Evolutionary conservation across 2,888 invertebrate genomes (phyloP), one percentile per base, ranked within the genome.

Genomic region (Leucophenga maculata): DNA sequence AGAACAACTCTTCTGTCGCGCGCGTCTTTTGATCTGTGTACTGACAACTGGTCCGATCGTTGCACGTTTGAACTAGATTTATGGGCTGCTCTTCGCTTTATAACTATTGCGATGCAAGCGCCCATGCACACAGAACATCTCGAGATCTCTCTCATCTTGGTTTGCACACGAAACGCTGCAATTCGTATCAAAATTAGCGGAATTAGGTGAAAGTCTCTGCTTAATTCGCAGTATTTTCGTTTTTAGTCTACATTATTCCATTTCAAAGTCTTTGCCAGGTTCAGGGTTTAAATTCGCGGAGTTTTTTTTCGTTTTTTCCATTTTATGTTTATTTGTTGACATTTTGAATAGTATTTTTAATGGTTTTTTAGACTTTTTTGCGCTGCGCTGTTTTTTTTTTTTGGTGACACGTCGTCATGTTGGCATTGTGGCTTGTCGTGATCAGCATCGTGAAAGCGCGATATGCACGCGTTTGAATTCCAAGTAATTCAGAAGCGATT

Each of bases 51-150:
- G 22, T 57, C 67, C 20, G 59, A n/a, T 59, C 73, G 79, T 73
- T 72, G 71, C 75, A 72, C 77, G 79, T 80, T 80, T 82, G 79
- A 77, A 80, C 69, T 80, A 77, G 78, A 75, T 69, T 68, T 68
- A 62, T 11, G 68, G 71, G 69, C 68, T 73, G 72, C 74, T 71
- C 74, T 75, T 76, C 78, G 81, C 78, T 80, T 75, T 80, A 73
- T 75, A 73, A 69, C 76, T 70, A 65, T 39, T 39, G 1, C 39
- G 11, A 39, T 39, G 39, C 39, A 39, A 39, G 39, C 39, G 39
- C 39, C 39, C 3, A 69, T 60, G 55, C 60, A 59, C 32, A n/a
- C n/a, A 16, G 14, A 48, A 48, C 48, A 52, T 20, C 52, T 52
- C 18, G 9, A 16, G 18, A 20, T 69, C 48, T 69, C 50, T 39